Evolutionary conservation across 2,113 vertebrate genomes (phyloP), one percentile per base, ranked within the genome.

Genomic region (Indri indri): DNA sequence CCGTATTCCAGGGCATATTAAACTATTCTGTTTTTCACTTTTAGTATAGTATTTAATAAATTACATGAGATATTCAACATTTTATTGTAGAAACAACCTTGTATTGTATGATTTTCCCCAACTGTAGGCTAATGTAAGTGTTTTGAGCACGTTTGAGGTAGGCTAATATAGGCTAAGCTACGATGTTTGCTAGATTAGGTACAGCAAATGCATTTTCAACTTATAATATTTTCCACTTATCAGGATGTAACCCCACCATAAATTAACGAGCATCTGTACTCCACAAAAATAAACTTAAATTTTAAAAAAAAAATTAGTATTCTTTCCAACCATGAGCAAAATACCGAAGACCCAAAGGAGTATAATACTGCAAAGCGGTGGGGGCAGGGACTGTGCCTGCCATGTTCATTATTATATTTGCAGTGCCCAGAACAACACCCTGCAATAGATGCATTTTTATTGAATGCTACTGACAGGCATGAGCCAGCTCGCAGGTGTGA

Each of bases 341-440:
- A 94, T 47, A 73, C 42, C 63, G 32, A 91, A 88, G 65, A 84
- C 74, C 23, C 65, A 93, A 93, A 88, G 45, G 54, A 97, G 37
- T 73, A 40, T 18, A 76, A 84, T 18, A 81, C 23, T 27, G 37
- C 32, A 85, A 95, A 73, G 14, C 74, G 71, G 3, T 20, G 47
- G 65, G 47, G 32, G 18, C 45, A 88, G 42, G 17, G 34, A 66
- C 80, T 34, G 14, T 47, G 25, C n/a, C 63, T 80, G 5, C 81
- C 27, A 25, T 32, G 23, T 50, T 94, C 88, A 40, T 71, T 80
- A 45, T 63, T 91, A 30, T 40, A 45, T 59, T 79, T 94, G 40
- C 52, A 54, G 54, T 54, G 42, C 54, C 57, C 40, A 52, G 42
- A 73, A 73, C 12, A 87, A 23, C 14, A 34, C 57, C 42, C 82